Evolutionary conservation across 2,113 vertebrate species (phyloP).

Genomic region (Capreolus pygargus): DNA sequence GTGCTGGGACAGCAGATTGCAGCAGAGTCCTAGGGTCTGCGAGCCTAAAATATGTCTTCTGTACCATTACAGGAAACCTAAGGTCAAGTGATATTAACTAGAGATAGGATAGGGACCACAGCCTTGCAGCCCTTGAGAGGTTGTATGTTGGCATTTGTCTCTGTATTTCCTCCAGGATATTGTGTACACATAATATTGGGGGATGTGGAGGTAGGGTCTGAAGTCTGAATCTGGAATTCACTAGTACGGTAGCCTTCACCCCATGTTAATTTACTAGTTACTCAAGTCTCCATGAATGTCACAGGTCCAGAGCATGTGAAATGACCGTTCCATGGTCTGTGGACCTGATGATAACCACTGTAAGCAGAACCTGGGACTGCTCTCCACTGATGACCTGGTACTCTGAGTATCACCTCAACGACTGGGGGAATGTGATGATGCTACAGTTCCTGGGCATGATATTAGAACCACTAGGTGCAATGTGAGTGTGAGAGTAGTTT

Average conservation of each 20-base stretch:
- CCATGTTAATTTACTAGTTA: neutral
- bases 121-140: neutral
- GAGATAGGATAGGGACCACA: no score
- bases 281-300: accelerated
- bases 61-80: no score
- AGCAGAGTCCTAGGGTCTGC: no score
- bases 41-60: no score
- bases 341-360: accelerated
- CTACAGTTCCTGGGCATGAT: accelerated
- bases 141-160: neutral
- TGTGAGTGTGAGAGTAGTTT: no score
- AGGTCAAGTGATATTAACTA: no score
- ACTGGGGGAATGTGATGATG: no score
- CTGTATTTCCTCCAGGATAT: neutral
- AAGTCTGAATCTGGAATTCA: neutral
- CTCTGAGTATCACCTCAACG: neutral
- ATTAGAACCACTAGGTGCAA: neutral
- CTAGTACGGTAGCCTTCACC: neutral
- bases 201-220: neutral
- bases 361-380: no score
- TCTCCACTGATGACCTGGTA: neutral
- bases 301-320: neutral
- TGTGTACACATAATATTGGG: neutral
- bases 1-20: no score
- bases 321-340: neutral